Evolutionary conservation across 1,140 invertebrate species (phyloP), one percentile per base, ranked within the genome.

Genomic region (Drosophila rhopaloa): DNA sequence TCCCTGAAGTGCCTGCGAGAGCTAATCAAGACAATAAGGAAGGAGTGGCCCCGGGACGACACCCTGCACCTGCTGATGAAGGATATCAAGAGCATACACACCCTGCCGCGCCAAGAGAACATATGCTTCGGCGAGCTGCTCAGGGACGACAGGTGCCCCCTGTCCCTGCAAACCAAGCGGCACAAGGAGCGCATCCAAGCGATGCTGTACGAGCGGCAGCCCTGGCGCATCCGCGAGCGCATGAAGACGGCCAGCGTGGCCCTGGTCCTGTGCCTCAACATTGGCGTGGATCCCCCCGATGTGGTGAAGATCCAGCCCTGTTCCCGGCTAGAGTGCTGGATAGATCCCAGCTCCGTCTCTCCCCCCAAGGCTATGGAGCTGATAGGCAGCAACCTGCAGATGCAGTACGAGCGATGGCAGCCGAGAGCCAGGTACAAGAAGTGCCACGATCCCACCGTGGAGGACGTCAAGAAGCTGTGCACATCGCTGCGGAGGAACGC

Each of bases 171-270:
- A 11, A 80, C 90, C 1, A 91, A 91, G 58, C 81, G 91, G 0
- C 91, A 92, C 74, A 66, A 71, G 50, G 90, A 91, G n/a, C 16
- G 29, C 0, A 92, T 91, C 6, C 66, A 90, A 29, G 67, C 60
- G 0, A 53, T 91, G 24, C 19, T 29, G 5, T 91, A 76, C 38
- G 72, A 80, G 44, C 73, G 74, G 0, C 77, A 79, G 14, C 14
- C 51, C 0, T 92, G 91, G 91, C 88, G 91, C 29, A 92, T 91
- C 11, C 60, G 76, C 5, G 91, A 92, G 61, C 90, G 91, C 96
- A 98, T 99, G 97, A 99, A 99, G 94, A 99, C 99, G 7, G 98
- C 99, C n/a, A 99, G 98, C 93, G 99, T 99, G 43, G 99, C 98
- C 2, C 93, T 99, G 51, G 98, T 99, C 8, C 92, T 99, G 6